Percentiles rank a stretch among this genome's conserved stretches.
These are phyloP conservation scores for Chlorops oryzae DNA, from an alignment of 1,140 invertebrate species.

Conservation along the genomic window DNA sequence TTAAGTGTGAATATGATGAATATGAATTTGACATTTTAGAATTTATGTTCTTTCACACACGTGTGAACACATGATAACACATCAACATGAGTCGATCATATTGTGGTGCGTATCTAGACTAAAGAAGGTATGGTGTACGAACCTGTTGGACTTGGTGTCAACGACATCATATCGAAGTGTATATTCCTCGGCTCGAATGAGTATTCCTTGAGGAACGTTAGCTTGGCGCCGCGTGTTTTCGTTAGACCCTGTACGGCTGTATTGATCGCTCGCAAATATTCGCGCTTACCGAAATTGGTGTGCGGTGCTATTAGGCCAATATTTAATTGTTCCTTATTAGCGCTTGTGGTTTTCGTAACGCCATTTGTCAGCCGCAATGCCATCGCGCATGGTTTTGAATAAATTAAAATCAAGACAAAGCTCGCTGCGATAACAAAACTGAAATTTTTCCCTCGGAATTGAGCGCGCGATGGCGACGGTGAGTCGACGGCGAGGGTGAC, in stretches of 20 bases:
- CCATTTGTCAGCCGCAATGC: conserved; percentile 32
- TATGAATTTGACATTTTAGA: too few species aligned
- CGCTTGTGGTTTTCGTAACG: conserved; percentile 27
- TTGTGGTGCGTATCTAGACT: too few species aligned
- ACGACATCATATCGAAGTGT: conserved; percentile 59
- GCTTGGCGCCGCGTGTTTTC: conserved; percentile 53
- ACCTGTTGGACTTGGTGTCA: conserved; percentile 74
- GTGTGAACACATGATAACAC: too few species aligned
- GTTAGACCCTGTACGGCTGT: conserved; percentile 57
- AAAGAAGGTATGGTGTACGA: too few species aligned
- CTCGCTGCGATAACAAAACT: too few species aligned
- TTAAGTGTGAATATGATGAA: too few species aligned
- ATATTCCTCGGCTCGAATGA: conserved; percentile 58
- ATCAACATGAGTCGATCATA: too few species aligned
- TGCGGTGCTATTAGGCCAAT: conserved; percentile 55
- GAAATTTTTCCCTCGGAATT: too few species aligned
- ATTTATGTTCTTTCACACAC: too few species aligned
- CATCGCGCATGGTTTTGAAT: conserved; percentile 15
- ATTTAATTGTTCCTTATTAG: conserved; percentile 47
- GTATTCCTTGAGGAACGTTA: conserved; percentile 59
- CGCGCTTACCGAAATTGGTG: conserved; percentile 54
- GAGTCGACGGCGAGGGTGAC: background rate
- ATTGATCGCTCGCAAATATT: conserved; percentile 63
- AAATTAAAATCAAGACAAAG: conserved; percentile 12
- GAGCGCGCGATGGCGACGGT: background rate